Evolutionary conservation across 2,797 vertebrate genomes (phyloP).

Genomic region (Paratrypauchen microcephalus): DNA sequence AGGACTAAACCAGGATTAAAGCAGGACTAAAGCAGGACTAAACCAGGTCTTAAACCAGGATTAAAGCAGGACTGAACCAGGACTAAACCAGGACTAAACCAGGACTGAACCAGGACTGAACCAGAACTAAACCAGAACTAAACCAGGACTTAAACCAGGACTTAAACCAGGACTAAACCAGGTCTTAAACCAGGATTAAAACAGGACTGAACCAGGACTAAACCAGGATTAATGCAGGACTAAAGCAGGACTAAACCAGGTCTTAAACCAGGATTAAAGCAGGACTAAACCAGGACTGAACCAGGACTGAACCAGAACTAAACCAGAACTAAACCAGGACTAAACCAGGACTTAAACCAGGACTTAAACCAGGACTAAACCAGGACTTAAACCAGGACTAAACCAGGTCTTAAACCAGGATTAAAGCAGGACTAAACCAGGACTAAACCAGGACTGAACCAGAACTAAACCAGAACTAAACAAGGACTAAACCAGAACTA

Average conservation of each 20-base stretch:
- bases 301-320: background rate
- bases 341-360: background rate
- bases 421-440: no score
- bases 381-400: conserved; percentile 3
- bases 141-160: background rate
- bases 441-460: no score
- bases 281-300: background rate
- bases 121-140: background rate
- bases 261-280: background rate
- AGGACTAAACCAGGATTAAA: background rate
- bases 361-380: background rate
- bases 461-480: no score
- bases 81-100: background rate
- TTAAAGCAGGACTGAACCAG: background rate
- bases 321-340: background rate
- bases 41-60: background rate
- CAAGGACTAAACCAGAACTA: no score
- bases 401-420: background rate
- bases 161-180: background rate
- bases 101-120: background rate
- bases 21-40: background rate
- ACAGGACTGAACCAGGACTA: background rate
- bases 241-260: conserved; percentile 2
- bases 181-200: background rate
- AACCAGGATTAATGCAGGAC: background rate